Evolutionary conservation across 2,888 invertebrate genomes (phyloP), one percentile per base, ranked within the genome.

Genomic region (Netelia inedita): DNA sequence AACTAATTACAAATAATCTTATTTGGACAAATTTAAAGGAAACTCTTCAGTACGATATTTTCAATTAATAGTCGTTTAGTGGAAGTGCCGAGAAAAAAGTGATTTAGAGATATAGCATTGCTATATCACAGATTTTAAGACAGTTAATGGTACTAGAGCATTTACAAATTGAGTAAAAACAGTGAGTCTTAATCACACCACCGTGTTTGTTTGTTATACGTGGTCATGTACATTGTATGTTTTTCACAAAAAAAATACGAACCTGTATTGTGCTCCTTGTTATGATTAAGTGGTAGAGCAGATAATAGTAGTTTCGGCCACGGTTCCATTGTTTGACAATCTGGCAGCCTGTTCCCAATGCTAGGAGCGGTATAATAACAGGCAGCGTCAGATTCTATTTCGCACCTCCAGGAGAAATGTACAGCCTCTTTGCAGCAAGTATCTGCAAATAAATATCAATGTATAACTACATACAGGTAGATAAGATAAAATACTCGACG

Each of bases 351-450:
- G 28, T 87, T 92, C 16, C 92, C 96, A 89, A 96, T 91, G 57
- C 94, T 94, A 1, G 97, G 97, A 88, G 97, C 96, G 0, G 97
- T 96, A 93, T 98, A 98, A 93, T 96, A 96, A 43, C 94, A 94
- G 43, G 94, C 94, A 2, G 94, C 92, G 3, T 94, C 94, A 10
- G 96, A 94, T 5, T 94, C 94, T 5, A 98, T 93, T 61, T 94
- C 90, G 88, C 96, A 96, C 86, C 94, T 94, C 96, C 97, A 97
- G 1, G 94, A 94, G 71, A 96, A 95, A 85, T 96, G 95, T 0
- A 90, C 84, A 59, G 92, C 88, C 53, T 94, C 94, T n/a, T 88
- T 85, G 41, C 92, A 68, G 75, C 91, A 88, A 8, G 79, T 85
- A 41, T 88, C 91, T 88, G 46, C 1, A 85, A 82, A 59, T 28